Evolutionary conservation across 2,888 invertebrate genomes (phyloP).

Genomic region (Leptura quadrifasciata): DNA sequence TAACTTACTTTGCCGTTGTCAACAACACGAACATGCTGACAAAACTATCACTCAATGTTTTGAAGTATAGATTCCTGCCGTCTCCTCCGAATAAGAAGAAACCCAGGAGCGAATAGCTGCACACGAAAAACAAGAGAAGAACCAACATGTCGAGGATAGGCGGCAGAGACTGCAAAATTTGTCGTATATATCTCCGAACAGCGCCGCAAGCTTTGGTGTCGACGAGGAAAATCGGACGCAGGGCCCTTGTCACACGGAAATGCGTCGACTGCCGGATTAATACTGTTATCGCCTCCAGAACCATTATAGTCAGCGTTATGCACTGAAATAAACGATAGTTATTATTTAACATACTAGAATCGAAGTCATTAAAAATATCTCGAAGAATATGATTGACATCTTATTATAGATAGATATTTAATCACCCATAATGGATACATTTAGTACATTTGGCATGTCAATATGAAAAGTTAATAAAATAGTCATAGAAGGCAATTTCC

Average conservation of each 20-base stretch:
- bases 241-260: constrained; percentile 89
- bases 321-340: constrained; percentile 76
- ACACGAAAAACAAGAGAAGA: constrained; percentile 88
- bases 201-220: constrained; percentile 91
- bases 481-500: no score
- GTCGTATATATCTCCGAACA: constrained; percentile 84
- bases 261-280: constrained; percentile 88
- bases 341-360: neutral
- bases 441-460: no score
- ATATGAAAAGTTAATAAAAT: no score
- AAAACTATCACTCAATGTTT: constrained; percentile 87
- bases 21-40: constrained; percentile 91
- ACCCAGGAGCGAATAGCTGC: constrained; percentile 88
- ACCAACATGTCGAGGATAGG: constrained; percentile 93
- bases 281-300: constrained; percentile 87
- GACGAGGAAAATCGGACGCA: constrained; percentile 91
- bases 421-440: no score
- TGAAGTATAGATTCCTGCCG: constrained; percentile 85
- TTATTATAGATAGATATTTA: no score
- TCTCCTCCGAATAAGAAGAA: constrained; percentile 88
- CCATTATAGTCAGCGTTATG: constrained; percentile 85
- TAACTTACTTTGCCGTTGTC: constrained; percentile 92
- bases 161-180: constrained; percentile 89
- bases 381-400: no score
- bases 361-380: no score